Evolutionary conservation across 2,113 vertebrate species (phyloP).

Genomic region (Oreochromis tanganicae): DNA sequence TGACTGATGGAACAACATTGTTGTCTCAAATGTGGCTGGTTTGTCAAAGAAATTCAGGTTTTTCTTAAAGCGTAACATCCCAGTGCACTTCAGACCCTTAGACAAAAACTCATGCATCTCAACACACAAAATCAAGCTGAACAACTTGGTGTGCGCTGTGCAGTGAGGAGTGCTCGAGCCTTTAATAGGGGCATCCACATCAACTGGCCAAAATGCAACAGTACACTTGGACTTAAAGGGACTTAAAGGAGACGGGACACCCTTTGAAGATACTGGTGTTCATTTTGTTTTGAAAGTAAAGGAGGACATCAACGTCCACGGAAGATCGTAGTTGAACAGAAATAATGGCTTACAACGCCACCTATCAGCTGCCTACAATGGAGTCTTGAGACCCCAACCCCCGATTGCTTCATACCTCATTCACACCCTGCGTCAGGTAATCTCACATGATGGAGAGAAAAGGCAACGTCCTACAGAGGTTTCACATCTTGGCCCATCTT

Average conservation of each 20-base stretch:
- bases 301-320: background rate
- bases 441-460: background rate
- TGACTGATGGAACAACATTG: background rate
- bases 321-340: background rate
- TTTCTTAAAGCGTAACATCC: background rate
- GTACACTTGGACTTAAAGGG: background rate
- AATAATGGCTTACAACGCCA: background rate
- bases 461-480: background rate
- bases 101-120: background rate
- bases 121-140: background rate
- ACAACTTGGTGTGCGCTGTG: background rate
- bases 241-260: background rate
- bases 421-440: background rate
- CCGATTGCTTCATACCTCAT: background rate
- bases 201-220: background rate
- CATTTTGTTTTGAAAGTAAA: background rate
- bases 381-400: background rate
- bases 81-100: background rate
- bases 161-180: background rate
- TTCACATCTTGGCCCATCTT: background rate
- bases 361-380: background rate
- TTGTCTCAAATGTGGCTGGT: background rate
- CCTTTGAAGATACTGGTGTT: background rate
- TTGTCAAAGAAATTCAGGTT: background rate
- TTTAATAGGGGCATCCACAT: background rate